Percentiles rank a stretch among this genome's conserved stretches.
Conservation (phyloP, 2,797 vertebrate species). For the Coregonus suidteri region DNA sequence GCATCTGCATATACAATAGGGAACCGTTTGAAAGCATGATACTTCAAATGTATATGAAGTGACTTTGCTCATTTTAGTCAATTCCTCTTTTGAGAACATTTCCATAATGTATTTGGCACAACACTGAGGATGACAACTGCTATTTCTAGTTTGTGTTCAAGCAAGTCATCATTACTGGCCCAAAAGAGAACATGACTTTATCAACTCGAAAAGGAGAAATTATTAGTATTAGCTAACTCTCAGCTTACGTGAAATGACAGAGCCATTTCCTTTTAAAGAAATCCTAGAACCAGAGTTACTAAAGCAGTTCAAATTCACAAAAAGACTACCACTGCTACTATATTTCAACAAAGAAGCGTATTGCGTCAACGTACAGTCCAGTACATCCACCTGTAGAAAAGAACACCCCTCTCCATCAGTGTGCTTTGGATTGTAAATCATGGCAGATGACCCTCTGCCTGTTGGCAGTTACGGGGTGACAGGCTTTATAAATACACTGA, state of each 20-base stretch:
- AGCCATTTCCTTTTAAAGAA: background rate
- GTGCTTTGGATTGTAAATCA: background rate
- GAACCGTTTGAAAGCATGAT: too few species aligned
- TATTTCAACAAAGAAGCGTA: background rate
- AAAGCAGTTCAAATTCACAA: background rate
- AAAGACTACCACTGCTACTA: background rate
- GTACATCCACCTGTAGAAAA: background rate
- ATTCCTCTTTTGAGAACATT: too few species aligned
- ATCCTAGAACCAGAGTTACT: background rate
- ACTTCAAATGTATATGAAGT: too few species aligned
- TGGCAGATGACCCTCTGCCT: background rate
- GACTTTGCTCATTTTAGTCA: too few species aligned
- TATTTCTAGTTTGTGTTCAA: too few species aligned
- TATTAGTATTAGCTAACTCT: slow-evolving; percentile 1
- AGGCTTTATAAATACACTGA: slow-evolving; percentile 15
- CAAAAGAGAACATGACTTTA: background rate
- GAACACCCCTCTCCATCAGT: background rate
- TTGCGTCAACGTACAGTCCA: background rate
- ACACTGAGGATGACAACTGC: too few species aligned
- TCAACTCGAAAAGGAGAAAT: background rate
- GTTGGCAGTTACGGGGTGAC: background rate
- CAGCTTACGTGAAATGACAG: slow-evolving; percentile 6
- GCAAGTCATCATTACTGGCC: background rate
- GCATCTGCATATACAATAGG: too few species aligned
- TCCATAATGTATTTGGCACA: too few species aligned